Base-by-base conservation (phyloP, 2,888 invertebrate species). In the Aleiodes testaceus region DNA sequence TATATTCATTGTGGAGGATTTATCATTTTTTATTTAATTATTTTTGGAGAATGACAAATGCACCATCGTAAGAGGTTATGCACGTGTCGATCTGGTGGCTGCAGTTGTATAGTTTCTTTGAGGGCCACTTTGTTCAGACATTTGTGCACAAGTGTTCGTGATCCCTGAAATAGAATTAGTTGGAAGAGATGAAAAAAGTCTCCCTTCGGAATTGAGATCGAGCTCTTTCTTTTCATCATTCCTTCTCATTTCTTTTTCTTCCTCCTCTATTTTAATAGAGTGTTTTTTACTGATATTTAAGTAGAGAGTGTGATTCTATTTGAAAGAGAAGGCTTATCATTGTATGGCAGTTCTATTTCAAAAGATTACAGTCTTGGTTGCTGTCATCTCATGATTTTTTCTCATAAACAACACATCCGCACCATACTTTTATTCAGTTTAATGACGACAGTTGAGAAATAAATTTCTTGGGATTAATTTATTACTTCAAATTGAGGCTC, bases 81-180 rank as follows among this genome's bases (percentile, higher is more conserved):
- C 47, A 22, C 55, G 55, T 67, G 59, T 59, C 59, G 42, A 59
- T 36, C 59, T 59, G 42, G 20, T 42, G 59, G 36, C 36, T 59
- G 47, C 16, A 47, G 47, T n/a, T 59, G 16, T 59, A 59, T 16
- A 42, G 36, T 42, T 59, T 42, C 42, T 59, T 59, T 59, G 9
- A 59, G 20, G 36, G 42, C 36, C 16, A 14, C 22, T 20, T 22
- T 18, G 26, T 26, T 3, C 45, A 22, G 47, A 22, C 14, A 20
- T 53, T 18, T 16, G 42, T 20, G 44, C 22, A 12, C 14, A 47
- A 26, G 49, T 47, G 30, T 61, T 63, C 18, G 52, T 53, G 52
- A 52, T 70, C 64, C 53, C 53, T 30, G 49, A 70, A 70, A 70
- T 70, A 70, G 70, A 70, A 70, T 70, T 55, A 65, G 65, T 65